Evolutionary conservation across 37 sponge, comb jelly and placozoan species (phyloP).

Genomic region (Tethya wilhelma): DNA sequence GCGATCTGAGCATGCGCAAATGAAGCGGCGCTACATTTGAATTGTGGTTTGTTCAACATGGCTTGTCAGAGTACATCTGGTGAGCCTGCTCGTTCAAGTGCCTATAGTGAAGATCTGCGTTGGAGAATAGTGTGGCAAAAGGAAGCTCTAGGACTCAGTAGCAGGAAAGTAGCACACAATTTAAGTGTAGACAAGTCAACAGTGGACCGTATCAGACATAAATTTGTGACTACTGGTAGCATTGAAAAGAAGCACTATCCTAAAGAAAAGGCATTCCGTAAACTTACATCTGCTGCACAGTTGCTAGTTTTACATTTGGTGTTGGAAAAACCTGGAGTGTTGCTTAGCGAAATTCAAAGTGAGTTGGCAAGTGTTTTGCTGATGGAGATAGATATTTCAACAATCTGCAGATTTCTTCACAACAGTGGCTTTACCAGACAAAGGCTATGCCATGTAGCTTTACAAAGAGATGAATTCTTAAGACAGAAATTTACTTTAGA

Average conservation of each 20-base stretch:
- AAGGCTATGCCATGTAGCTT: conserved; percentile 14
- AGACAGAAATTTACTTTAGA: conserved; percentile 14
- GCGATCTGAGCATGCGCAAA: too few species aligned
- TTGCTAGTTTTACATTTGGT: conserved; percentile 20
- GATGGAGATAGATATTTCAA: neutral
- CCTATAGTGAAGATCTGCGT: conserved; percentile 34
- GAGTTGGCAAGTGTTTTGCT: neutral
- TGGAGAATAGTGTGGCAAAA: conserved; percentile 49
- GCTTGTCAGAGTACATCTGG: neutral
- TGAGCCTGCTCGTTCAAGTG: conserved; percentile 5
- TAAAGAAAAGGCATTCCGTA: neutral
- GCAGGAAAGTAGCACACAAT: conserved; percentile 9
- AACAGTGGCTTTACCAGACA: conserved; percentile 38
- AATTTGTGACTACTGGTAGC: conserved; percentile 15
- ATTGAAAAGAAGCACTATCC: conserved; percentile 17
- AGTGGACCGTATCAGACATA: neutral
- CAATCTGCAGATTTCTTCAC: conserved; percentile 41
- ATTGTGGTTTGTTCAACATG: neutral
- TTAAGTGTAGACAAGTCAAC: conserved; percentile 24
- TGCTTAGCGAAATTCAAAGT: conserved; percentile 19
- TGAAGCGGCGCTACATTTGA: neutral
- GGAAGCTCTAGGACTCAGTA: conserved; percentile 4
- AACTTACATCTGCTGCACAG: conserved; percentile 17
- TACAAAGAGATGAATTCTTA: conserved; percentile 32
- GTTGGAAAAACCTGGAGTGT: conserved; percentile 18